Evolutionary conservation across 1,140 invertebrate species (phyloP), one percentile per base, ranked within the genome.

Genomic region (Drosophila lowei): DNA sequence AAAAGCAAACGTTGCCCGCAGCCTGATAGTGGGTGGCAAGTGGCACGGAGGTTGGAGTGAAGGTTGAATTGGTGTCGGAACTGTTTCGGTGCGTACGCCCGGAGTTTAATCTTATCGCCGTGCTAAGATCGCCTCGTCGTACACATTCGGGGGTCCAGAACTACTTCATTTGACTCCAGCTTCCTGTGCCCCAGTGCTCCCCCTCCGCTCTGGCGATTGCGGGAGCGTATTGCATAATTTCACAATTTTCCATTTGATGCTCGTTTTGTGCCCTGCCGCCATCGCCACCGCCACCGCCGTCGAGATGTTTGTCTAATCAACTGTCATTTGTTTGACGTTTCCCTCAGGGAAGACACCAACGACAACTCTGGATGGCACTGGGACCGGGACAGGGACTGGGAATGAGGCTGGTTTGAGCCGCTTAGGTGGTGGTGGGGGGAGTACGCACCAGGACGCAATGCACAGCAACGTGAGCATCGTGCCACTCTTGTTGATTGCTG

Each of bases 281-380:
- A 53, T 67, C 60, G 78, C 79, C 79, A 48, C 66, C 59, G 65
- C 53, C 47, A 53, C 72, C 60, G 78, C 79, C 84, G 84, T 88
- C 67, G 81, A 90, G 89, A 90, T 90, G 85, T 90, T 90, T 90
- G 89, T 90, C 89, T 90, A 90, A 90, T 90, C 89, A 90, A 89
- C 89, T 90, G 89, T 90, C 89, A 90, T 90, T 90, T 90, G 89
- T 90, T 90, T 90, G 89, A 90, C 84, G 89, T 90, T 86, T 90
- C 89, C 89, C 78, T 73, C 73, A 89, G 89, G 78, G 84, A 77
- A 70, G 77, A 68, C 75, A 70, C 77, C 77, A 71, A 58, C 54
- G 77, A 68, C 66, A 50, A 34, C 46, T 55, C 44, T 30, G 62
- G 18, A 7, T 49, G 34, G 48, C 44, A 57, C 54, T 16, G 7